Evolutionary conservation across 2,888 invertebrate genomes (phyloP).

Genomic region (Caenorhabditis afra): DNA sequence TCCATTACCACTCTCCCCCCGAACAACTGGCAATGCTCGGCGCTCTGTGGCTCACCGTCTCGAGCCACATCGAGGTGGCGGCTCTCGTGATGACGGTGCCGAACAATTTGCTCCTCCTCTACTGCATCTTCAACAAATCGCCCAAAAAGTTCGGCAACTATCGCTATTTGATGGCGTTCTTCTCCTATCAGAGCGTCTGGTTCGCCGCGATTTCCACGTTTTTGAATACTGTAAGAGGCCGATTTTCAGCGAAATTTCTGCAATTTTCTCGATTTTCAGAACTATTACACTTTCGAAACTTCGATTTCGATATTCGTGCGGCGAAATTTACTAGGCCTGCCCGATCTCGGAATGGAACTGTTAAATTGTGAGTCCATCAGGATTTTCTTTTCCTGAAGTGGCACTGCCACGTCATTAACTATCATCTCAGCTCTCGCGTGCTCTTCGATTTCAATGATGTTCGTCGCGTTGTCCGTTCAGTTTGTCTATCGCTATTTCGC

Average conservation of each 20-base stretch:
- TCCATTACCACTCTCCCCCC: too few species aligned
- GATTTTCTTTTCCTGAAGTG: too few species aligned
- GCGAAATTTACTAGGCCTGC: slow-evolving; percentile 11
- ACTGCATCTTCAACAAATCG: slow-evolving; percentile 33
- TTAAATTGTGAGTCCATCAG: slow-evolving; percentile 37
- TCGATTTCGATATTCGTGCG: slow-evolving; percentile 31
- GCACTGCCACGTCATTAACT: too few species aligned
- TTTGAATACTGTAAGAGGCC: slow-evolving; percentile 19
- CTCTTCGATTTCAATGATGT: slow-evolving; percentile 40
- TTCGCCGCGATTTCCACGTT: slow-evolving; percentile 27
- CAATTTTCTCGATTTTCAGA: slow-evolving; percentile 9
- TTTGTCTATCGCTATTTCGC: slow-evolving; percentile 32
- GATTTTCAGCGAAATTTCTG: background rate
- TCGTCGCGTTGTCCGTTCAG: slow-evolving; percentile 29
- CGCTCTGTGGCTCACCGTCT: too few species aligned
- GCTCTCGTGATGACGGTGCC: background rate
- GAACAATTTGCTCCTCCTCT: slow-evolving; percentile 22
- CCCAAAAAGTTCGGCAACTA: slow-evolving; percentile 30
- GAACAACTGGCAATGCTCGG: too few species aligned
- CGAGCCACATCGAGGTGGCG: too few species aligned
- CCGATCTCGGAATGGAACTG: slow-evolving; percentile 19
- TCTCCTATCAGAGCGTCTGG: slow-evolving; percentile 37
- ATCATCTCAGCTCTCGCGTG: slow-evolving; percentile 20
- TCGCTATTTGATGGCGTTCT: slow-evolving; percentile 36
- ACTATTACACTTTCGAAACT: slow-evolving; percentile 36